phyloP scores from a whole-genome alignment of 2,888 invertebrate genomes.

The Uropetala carovei region DNA sequence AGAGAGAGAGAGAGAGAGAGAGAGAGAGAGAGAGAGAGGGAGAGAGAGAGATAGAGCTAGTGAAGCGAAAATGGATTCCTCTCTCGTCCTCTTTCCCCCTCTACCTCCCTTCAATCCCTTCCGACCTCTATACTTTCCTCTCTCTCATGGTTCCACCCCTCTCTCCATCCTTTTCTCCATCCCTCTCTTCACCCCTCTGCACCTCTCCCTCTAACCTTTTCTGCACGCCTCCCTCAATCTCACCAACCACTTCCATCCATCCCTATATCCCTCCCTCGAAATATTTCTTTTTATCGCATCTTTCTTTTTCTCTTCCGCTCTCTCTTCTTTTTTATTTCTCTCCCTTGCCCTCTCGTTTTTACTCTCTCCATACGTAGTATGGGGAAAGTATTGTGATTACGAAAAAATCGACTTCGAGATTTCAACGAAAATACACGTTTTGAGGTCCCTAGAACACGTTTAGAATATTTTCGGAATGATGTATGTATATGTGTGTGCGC shows the following conservation, averaged over 20 bases:
- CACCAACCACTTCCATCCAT: too few relatives aligned
- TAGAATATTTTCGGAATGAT: background rate
- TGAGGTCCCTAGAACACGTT: too few relatives aligned
- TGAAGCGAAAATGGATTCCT: background rate
- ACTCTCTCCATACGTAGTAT: too few relatives aligned
- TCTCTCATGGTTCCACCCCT: background rate
- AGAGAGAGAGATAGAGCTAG: background rate
- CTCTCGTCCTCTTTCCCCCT: background rate
- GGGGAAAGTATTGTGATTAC: too few relatives aligned
- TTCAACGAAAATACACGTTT: too few relatives aligned
- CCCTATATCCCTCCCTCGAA: background rate
- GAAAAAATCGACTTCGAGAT: too few relatives aligned
- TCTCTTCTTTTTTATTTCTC: background rate
- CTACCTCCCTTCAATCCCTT: background rate
- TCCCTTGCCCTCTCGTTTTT: background rate
- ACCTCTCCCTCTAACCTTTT: background rate
- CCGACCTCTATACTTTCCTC: background rate
- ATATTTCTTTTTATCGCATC: background rate
- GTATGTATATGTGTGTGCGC: too few relatives aligned
- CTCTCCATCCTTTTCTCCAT: too few relatives aligned
- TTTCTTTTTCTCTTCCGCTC: background rate
- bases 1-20: background rate
- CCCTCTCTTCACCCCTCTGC: too few relatives aligned
- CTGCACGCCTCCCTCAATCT: too few relatives aligned
- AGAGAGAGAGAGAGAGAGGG: background rate